Base-by-base conservation (phyloP, 2,888 invertebrate genomes). In the Melolontha melolontha region DNA sequence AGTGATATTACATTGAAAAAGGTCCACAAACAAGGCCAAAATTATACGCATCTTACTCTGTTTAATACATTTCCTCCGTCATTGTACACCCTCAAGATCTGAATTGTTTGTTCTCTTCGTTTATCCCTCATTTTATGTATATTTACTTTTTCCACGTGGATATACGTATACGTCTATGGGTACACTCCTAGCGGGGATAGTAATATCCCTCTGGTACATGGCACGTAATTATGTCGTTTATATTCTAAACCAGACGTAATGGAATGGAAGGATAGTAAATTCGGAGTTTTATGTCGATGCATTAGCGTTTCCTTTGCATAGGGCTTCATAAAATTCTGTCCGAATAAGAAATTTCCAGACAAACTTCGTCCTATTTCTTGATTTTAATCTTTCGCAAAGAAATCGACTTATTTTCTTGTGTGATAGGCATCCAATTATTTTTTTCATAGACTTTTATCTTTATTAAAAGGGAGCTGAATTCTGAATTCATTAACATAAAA, bases 201-300 rank as follows among this genome's bases (percentile, higher is more conserved):
- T 7, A 47, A 17, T 47, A 47, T 47, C 10, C 47, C 47, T 14
- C 5, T 1, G 47, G 34, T 34, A 6, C 34, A 34, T 34, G 10
- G 47, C 1, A 10, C 14, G 47, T 47, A 47, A 47, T 47, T 47
- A 17, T 47, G 12, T 47, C 47, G 47, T 47, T 47, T 47, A 47
- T 47, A 47, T 47, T 47, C 47, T 14, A 47, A 14, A n/a, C 47
- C 47, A 2, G 47, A 14, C 5, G 14, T 14, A 14, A 47, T 47
- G 47, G 47, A 12, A 17, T 47, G 14, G 47, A 14, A 47, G 1
- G 14, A 47, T 17, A 47, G 47, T 47, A 47, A 47, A 47, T 47
- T 47, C 14, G 8, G 14, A 16, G 16, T 14, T 34, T 34, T 34
- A 34, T 34, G 34, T 17, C 47, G 14, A 8, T 47, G 14, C 44